Evolutionary conservation across 35 echinoderm and acorn worm genomes (phyloP), one percentile per base, ranked within the genome.

Genomic region (Acanthaster planci): DNA sequence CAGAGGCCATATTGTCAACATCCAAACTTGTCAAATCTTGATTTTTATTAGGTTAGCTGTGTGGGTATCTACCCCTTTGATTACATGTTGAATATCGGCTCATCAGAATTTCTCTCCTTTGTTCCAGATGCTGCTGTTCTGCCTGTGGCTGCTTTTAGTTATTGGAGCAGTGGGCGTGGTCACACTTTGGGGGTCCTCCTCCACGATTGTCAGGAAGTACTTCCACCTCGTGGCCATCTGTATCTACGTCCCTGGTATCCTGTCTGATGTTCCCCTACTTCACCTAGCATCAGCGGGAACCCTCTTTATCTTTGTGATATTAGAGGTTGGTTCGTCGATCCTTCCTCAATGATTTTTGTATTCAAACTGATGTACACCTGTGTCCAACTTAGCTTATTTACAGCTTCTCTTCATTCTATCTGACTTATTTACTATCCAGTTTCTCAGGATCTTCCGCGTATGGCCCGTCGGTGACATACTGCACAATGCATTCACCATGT

Each of bases 191-290:
- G 77, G 77, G 22, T 84, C 95, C 22, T 93, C 95, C 1, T 97
- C 95, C 15, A 97, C 95, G 1, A 76, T 90, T 1, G 81, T 93
- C 37, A 77, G 95, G 14, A 97, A 97, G 85, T 91, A 91, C 57
- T 97, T 97, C 79, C 95, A 97, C 64, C 19, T 93, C 10, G 55
- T 97, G 58, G 91, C 95, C 1, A 77, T 90, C 44, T 84, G 72
- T 30, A 90, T 89, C 19, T 97, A 85, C 82, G 77, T 93, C 72
- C 88, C 91, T 53, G 95, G 95, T 12, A 67, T 97, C 17, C 39
- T 84, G 0, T 79, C 54, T 52, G 95, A 97, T 78, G 58, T 83
- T 8, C 67, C 93, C 21, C 47, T 97, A 0, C 55, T 93, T n/a
- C 87, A 86, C 40, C 80, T 97, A 31, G 95, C 91, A 29, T 86